Conservation (phyloP, 2,113 vertebrate genomes). For the Glareola pratincola region DNA sequence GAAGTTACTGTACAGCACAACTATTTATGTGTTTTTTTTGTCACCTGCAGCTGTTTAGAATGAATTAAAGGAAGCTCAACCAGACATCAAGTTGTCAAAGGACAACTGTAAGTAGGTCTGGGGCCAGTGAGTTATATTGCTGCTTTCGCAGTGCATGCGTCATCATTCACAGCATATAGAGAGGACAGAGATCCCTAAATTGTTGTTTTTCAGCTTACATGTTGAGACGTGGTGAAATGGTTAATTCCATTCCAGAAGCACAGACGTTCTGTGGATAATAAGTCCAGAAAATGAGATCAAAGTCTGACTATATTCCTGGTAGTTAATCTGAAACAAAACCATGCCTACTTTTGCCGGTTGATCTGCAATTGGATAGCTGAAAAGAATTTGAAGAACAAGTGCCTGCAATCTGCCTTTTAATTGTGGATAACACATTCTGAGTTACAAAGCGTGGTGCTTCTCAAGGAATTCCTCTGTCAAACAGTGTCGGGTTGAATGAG, state of each 20-base stretch:
- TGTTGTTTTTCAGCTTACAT: neutral
- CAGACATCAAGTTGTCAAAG: neutral
- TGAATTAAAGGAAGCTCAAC: neutral
- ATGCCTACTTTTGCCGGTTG: neutral
- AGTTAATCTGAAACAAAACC: neutral
- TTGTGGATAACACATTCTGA: neutral
- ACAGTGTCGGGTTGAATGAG: neutral
- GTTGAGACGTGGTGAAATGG: neutral
- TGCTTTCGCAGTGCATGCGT: neutral
- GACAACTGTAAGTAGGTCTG: neutral
- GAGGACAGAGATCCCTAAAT: neutral
- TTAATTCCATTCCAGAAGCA: neutral
- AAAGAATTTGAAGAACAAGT: neutral
- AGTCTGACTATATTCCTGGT: neutral
- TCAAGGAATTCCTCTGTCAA: neutral
- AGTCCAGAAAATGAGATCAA: neutral
- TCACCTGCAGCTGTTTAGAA: neutral
- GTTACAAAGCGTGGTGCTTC: accelerated
- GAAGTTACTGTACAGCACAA: neutral
- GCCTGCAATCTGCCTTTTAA: neutral
- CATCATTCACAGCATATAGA: neutral
- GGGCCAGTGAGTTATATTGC: neutral
- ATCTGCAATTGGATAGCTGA: neutral
- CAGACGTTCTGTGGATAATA: neutral
- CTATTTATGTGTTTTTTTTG: neutral